Percentiles rank a stretch among this genome's conserved stretches.
These are phyloP conservation scores for Lissonota sp. DNA, from an alignment of 2,888 invertebrate species.

Conservation along the genomic window DNA sequence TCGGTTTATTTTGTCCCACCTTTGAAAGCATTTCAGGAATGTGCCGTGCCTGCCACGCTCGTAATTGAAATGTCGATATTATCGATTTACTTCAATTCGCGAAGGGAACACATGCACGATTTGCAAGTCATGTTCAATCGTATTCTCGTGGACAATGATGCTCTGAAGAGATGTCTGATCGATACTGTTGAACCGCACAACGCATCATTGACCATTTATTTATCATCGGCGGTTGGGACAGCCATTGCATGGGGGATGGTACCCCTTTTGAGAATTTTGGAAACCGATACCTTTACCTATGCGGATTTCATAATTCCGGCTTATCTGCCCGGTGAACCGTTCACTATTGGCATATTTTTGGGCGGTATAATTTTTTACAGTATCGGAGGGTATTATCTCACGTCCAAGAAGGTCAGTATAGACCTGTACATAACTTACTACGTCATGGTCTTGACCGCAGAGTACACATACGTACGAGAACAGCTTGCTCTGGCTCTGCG, in stretches of 20 bases:
- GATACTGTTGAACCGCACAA: conserved; percentile 63
- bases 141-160: conserved; percentile 55
- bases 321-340: conserved; percentile 64
- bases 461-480: conserved; percentile 68
- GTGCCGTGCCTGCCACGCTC: conserved; percentile 56
- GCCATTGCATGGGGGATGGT: conserved; percentile 59
- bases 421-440: conserved; percentile 72
- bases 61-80: conserved; percentile 62
- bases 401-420: conserved; percentile 66
- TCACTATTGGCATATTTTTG: conserved; percentile 58
- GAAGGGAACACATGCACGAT: conserved; percentile 50
- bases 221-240: conserved; percentile 26
- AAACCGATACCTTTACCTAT: conserved; percentile 63
- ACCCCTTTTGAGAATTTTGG: conserved; percentile 54
- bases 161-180: conserved; percentile 43
- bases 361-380: conserved; percentile 54
- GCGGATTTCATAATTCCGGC: conserved; percentile 67
- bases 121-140: conserved; percentile 67
- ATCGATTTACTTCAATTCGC: conserved; percentile 62
- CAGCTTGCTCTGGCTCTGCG: conserved; percentile 61
- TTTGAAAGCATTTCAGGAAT: conserved; percentile 58
- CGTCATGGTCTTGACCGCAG: conserved; percentile 68
- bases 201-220: conserved; percentile 66
- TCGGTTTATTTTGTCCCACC: conserved; percentile 51
- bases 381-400: conserved; percentile 39